These are phyloP conservation scores for Pollachius pollachius DNA, from an alignment of 2,113 vertebrate genomes.

Conservation along the genomic window DNA sequence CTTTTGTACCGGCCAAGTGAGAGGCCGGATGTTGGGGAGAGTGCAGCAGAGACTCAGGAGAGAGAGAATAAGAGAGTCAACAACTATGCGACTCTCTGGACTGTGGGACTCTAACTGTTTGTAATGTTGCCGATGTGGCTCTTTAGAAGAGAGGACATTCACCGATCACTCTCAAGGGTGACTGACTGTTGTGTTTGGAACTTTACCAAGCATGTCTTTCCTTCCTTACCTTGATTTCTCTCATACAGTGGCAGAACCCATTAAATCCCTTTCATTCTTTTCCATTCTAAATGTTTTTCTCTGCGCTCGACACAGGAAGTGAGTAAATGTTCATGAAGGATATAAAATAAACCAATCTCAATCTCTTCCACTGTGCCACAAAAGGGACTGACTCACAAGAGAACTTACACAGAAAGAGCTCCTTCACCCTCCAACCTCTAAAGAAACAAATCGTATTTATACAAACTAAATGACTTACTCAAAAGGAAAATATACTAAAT, in stretches of 20 bases:
- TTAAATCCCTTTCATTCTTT: conserved; percentile 33
- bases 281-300: conserved; percentile 3
- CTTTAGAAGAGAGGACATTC: conserved; percentile 55
- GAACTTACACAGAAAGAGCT: conserved; percentile 11
- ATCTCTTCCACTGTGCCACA: no score
- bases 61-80: conserved; percentile 14
- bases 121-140: conserved; percentile 47
- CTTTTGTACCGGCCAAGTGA: conserved; percentile 30
- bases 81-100: conserved; percentile 5
- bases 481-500: conserved; percentile 17
- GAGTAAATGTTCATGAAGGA: background rate
- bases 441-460: conserved; percentile 6
- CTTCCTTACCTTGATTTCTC: conserved; percentile 43
- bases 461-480: background rate
- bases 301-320: background rate
- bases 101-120: conserved; percentile 13
- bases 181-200: conserved; percentile 37
- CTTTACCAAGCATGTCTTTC: conserved; percentile 44
- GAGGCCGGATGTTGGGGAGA: background rate
- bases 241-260: background rate
- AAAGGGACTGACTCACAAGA: no score
- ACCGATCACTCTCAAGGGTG: conserved; percentile 55
- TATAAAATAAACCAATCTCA: background rate
- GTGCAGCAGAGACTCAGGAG: background rate
- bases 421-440: no score